Conservation (phyloP, 2,797 vertebrate genomes). For the Parambassis ranga region DNA sequence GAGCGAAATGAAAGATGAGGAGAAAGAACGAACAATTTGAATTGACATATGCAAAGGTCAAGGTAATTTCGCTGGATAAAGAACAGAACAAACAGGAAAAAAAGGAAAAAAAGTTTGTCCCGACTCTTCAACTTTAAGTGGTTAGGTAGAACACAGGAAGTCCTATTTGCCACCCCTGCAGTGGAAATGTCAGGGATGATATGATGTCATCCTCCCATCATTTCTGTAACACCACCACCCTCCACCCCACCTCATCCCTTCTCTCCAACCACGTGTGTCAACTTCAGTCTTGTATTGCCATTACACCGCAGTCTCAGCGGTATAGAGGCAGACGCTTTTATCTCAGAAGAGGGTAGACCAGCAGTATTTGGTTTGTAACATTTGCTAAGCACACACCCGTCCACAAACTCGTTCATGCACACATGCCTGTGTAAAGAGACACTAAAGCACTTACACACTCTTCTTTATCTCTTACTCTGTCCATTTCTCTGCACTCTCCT, state of each 20-base stretch:
- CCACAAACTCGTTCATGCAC: slow-evolving; percentile 5
- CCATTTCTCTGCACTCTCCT: slow-evolving; percentile 52
- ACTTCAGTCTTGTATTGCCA: slow-evolving; percentile 43
- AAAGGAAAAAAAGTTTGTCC: slow-evolving; percentile 16
- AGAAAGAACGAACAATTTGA: slow-evolving; percentile 28
- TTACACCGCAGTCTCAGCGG: slow-evolving; percentile 56
- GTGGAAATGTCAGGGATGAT: slow-evolving; percentile 41
- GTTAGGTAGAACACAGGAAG: slow-evolving; percentile 4
- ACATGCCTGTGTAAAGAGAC: neutral
- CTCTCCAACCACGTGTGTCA: slow-evolving; percentile 34
- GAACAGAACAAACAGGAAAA: slow-evolving; percentile 2
- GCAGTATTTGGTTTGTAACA: slow-evolving; percentile 50
- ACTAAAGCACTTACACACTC: neutral
- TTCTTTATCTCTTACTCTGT: slow-evolving; percentile 47
- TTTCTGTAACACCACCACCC: neutral
- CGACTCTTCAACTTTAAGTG: neutral
- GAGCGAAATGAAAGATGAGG: slow-evolving; percentile 18
- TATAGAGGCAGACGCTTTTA: slow-evolving; percentile 55
- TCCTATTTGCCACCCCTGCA: slow-evolving; percentile 13
- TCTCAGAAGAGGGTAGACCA: slow-evolving; percentile 50
- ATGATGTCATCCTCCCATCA: slow-evolving; percentile 34
- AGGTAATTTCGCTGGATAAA: slow-evolving; percentile 37
- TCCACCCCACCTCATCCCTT: neutral
- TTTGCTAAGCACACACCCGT: slow-evolving; percentile 25
- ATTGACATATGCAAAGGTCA: slow-evolving; percentile 55